These are phyloP conservation scores for Mesembrinibis cayennensis DNA, from an alignment of 2,113 vertebrate species.

Conservation along the genomic window DNA sequence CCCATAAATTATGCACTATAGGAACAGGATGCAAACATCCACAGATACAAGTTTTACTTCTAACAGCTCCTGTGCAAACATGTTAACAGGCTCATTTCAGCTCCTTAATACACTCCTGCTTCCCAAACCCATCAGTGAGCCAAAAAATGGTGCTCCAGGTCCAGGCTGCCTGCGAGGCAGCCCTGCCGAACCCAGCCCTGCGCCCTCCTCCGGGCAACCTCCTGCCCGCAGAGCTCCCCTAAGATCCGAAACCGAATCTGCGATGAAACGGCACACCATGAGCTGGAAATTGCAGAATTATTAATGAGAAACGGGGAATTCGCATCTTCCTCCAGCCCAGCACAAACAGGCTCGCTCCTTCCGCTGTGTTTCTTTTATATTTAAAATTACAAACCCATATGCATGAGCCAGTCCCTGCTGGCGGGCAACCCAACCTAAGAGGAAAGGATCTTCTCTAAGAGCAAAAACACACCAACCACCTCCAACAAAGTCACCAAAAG, in stretches of 20 bases:
- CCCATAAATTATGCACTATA: not conserved
- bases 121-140: not conserved
- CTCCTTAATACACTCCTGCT: not conserved
- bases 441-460: not conserved
- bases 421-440: not conserved
- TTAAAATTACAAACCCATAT: not conserved
- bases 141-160: not conserved
- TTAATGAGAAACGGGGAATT: not conserved
- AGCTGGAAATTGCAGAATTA: not conserved
- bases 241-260: not conserved
- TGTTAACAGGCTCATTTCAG: not conserved
- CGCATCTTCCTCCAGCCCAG: not conserved
- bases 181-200: not conserved
- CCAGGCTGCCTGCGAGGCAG: not conserved
- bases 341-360: not conserved
- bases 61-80: not conserved
- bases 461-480: not conserved
- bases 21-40: not conserved
- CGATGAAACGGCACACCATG: not conserved
- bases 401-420: rapidly evolving
- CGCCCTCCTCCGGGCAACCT: not conserved
- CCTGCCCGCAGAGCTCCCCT: not conserved
- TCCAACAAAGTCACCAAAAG: not conserved
- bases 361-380: not conserved
- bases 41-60: not conserved